These are phyloP conservation scores for Melanotaenia nigrans DNA, from an alignment of 2,797 vertebrate species.

Conservation along the genomic window DNA sequence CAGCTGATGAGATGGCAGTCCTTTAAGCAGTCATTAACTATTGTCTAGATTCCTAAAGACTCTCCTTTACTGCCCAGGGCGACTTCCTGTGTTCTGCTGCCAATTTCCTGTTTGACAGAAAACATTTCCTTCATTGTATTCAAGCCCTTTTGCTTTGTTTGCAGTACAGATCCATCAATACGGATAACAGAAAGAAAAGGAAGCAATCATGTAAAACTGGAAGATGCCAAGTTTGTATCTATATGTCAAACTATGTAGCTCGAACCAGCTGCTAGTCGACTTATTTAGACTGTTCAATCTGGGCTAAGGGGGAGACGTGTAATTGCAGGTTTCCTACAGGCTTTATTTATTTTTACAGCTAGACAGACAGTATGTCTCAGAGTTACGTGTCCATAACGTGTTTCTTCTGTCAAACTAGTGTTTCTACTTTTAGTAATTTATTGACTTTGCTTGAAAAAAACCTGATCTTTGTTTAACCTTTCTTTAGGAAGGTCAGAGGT, in stretches of 20 bases:
- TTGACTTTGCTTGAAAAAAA: slow-evolving; percentile 13
- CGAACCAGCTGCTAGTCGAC: not conserved
- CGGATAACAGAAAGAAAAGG: not conserved
- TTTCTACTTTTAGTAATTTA: slow-evolving; percentile 16
- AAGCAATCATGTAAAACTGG: not conserved
- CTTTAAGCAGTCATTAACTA: slow-evolving; percentile 27
- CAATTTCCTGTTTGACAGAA: slow-evolving; percentile 52
- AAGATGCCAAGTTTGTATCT: not conserved
- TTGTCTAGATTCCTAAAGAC: not conserved
- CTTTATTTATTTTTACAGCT: slow-evolving; percentile 44
- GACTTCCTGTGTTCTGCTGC: slow-evolving; percentile 40
- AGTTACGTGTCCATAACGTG: not conserved
- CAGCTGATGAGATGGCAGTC: not conserved
- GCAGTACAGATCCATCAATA: not conserved
- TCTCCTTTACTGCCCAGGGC: slow-evolving; percentile 20
- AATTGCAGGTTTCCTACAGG: slow-evolving; percentile 44
- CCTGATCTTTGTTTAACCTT: slow-evolving; percentile 14
- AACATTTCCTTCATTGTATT: slow-evolving; percentile 32
- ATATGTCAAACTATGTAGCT: not conserved
- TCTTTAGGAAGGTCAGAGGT: slow-evolving; percentile 41
- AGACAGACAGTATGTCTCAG: slow-evolving; percentile 18
- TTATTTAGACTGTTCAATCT: slow-evolving; percentile 42
- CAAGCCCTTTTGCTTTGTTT: slow-evolving; percentile 3
- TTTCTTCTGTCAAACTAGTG: slow-evolving; percentile 40
- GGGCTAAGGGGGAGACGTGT: slow-evolving; percentile 5